Evolutionary conservation across 2,113 vertebrate species (phyloP).

Genomic region (Microcebus tavaratra): DNA sequence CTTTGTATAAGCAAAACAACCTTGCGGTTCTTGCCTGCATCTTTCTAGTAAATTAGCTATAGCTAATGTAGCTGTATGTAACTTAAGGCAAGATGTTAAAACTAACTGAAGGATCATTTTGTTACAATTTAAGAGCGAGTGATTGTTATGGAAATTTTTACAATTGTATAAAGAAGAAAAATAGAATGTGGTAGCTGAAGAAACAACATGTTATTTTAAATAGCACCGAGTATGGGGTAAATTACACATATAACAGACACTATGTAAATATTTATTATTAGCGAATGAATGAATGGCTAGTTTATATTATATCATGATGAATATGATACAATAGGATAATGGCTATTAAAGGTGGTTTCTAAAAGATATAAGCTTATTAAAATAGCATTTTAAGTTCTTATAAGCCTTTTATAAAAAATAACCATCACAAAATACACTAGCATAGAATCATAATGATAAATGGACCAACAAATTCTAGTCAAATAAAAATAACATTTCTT

Average conservation of each 20-base stretch:
- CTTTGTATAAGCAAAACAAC: background rate
- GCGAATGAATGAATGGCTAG: background rate
- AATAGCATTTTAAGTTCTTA: background rate
- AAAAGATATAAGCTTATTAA: background rate
- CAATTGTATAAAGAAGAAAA: background rate
- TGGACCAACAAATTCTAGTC: background rate
- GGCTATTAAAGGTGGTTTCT: background rate
- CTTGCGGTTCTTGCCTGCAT: background rate
- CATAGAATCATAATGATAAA: background rate
- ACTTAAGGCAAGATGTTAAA: background rate
- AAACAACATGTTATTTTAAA: background rate
- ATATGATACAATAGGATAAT: background rate
- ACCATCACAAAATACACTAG: background rate
- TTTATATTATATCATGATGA: background rate
- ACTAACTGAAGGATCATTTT: background rate
- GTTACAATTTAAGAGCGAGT: background rate
- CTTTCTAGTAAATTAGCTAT: background rate
- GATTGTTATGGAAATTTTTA: background rate
- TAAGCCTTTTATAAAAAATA: background rate
- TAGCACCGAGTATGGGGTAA: background rate
- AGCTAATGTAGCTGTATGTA: background rate
- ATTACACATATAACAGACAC: background rate
- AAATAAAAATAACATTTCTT: background rate
- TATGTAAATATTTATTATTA: background rate
- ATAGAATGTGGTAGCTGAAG: background rate